Conservation (phyloP, 2,113 vertebrate species). For the Indri indri region DNA sequence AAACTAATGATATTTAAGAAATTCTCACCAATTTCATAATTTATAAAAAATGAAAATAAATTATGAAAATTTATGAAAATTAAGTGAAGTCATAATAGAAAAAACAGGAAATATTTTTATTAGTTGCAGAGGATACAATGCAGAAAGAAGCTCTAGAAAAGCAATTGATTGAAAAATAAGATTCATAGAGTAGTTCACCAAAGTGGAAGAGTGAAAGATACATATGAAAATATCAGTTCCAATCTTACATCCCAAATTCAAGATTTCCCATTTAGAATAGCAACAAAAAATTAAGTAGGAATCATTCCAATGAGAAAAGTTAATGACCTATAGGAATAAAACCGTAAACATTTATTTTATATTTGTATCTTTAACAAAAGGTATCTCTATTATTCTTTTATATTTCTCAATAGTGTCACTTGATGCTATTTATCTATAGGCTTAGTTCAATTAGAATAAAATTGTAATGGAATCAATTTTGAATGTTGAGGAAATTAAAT, state of each 20-base stretch:
- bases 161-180: not conserved
- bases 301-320: not conserved
- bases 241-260: not conserved
- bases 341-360: not conserved
- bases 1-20: not conserved
- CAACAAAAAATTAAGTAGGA: not conserved
- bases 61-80: not conserved
- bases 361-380: not conserved
- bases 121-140: not conserved
- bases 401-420: not conserved
- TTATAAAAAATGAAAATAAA: not conserved
- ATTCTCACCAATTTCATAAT: conserved; percentile 17
- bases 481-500: not conserved
- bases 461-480: not conserved
- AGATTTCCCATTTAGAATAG: not conserved
- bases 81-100: not conserved
- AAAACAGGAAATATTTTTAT: not conserved
- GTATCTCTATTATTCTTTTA: not conserved
- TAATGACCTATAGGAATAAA: not conserved
- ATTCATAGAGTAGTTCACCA: not conserved
- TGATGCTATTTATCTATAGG: not conserved
- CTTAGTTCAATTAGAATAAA: conserved; percentile 15
- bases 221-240: not conserved
- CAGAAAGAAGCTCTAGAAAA: not conserved
- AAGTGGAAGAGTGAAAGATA: not conserved